Evolutionary conservation across 1,140 invertebrate species (phyloP).

Genomic region (Drosophila chauvacae): DNA sequence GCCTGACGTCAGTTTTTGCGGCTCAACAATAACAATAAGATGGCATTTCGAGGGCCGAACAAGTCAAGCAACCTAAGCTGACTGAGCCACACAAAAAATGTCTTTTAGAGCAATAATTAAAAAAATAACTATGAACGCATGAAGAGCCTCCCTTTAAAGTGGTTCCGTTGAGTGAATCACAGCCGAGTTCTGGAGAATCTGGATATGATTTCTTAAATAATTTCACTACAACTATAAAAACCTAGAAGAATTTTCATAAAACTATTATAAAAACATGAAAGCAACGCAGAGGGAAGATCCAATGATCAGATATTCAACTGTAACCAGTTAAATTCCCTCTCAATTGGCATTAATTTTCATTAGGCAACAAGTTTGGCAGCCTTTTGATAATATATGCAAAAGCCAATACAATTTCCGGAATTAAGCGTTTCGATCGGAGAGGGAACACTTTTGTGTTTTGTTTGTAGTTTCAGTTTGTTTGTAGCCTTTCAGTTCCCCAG

Average conservation of each 20-base stretch:
- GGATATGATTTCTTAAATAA: background rate
- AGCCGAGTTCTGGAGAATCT: background rate
- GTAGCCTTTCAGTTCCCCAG: constrained; percentile 12
- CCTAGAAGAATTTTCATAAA: background rate
- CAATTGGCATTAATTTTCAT: constrained; percentile 60
- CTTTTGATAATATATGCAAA: constrained; percentile 56
- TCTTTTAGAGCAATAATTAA: constrained; percentile 22
- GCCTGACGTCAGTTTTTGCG: constrained; percentile 64
- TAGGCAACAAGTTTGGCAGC: constrained; percentile 52
- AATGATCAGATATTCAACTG: constrained; percentile 6
- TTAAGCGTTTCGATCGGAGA: constrained; percentile 40
- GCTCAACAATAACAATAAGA: constrained; percentile 34
- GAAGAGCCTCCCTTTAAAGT: constrained; percentile 1
- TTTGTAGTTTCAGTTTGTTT: constrained; percentile 4
- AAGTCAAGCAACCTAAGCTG: constrained; percentile 16
- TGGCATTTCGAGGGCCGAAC: constrained; percentile 45
- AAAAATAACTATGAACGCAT: constrained; percentile 6
- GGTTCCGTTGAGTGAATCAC: constrained; percentile 23
- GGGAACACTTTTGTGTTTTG: constrained; percentile 23
- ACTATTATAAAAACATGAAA: background rate
- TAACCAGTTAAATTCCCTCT: constrained; percentile 56
- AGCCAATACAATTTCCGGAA: constrained; percentile 71
- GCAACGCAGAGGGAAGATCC: background rate
- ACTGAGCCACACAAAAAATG: constrained; percentile 1
- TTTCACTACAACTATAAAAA: background rate